Percentiles rank a stretch among this genome's conserved stretches.
These are phyloP conservation scores for Cheilosia scutellata DNA, from an alignment of 2,888 invertebrate genomes.

Conservation along the genomic window DNA sequence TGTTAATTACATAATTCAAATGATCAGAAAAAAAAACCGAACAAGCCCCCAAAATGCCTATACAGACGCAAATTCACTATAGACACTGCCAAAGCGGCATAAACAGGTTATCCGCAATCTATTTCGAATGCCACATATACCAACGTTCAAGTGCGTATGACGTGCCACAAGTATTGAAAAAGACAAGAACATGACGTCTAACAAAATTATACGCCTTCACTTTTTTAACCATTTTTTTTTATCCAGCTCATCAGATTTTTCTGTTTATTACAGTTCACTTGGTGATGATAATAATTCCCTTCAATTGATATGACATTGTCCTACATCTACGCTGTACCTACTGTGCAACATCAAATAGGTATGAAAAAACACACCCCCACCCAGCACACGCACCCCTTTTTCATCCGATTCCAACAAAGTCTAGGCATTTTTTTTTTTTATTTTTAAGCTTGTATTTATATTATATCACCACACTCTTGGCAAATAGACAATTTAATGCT, in stretches of 20 bases:
- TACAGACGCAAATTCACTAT: neutral
- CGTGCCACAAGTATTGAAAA: neutral
- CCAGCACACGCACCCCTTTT: slow-evolving; percentile 18
- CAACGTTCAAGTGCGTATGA: neutral
- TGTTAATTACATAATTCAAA: too few species aligned
- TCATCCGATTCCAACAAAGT: neutral
- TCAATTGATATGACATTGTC: slow-evolving; percentile 46
- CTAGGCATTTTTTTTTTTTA: neutral
- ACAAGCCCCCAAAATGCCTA: slow-evolving; percentile 25
- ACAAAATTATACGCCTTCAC: too few species aligned
- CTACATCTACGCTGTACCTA: neutral
- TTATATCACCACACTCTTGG: neutral
- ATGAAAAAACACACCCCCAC: slow-evolving; percentile 37
- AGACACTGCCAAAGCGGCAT: neutral
- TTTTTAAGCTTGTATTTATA: neutral
- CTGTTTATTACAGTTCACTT: neutral
- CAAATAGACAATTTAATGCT: neutral
- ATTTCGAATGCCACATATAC: slow-evolving; percentile 14
- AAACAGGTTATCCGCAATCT: slow-evolving; percentile 29
- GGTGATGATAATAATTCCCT: neutral
- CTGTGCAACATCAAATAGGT: neutral
- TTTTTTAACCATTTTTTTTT: too few species aligned
- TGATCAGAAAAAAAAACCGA: neutral
- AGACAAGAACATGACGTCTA: too few species aligned
- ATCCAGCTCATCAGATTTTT: neutral